Evolutionary conservation across 1,140 invertebrate species (phyloP), one percentile per base, ranked within the genome.

Genomic region (Whitmania pigra): DNA sequence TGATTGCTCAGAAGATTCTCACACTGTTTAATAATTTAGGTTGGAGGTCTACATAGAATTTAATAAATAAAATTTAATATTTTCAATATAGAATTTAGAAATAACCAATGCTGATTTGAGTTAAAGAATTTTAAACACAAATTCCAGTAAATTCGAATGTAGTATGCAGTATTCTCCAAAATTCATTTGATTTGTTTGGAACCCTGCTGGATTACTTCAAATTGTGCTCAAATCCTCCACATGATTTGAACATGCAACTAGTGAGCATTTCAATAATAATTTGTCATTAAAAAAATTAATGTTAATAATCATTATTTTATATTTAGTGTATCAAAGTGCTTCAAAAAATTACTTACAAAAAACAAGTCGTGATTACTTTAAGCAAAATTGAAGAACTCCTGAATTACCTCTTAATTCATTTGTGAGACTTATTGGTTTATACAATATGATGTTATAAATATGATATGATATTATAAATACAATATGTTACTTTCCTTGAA

Each of bases 301-400:
- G 29, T 22, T 63, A 25, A 25, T 18, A 2, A 63, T 22, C 22
- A 63, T 13, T 4, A 7, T 13, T n/a, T 63, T 63, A 25, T 31
- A 63, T 63, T 63, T n/a, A 63, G 29, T 63, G 9, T 63, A 25
- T 63, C 22, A 25, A 63, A 63, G 57, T 63, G 22, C 57, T 63
- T 63, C 22, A 63, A 49, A 49, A 49, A 49, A 17, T 49, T 49
- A 49, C 43, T 15, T 49, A 49, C 43, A 49, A 49, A 49, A 49
- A 49, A 13, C 43, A 49, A 17, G 43, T 49, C 13, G 43, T 15
- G 15, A 49, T 49, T 49, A 4, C 29, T 15, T 63, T 63, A 22
- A 63, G 22, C 57, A 31, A 63, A 22, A 63, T 63, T 63, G 57
- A 31, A 63, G 29, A 63, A 63, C 57, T 63, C 20, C 29, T 31